Conservation (phyloP, 2,888 invertebrate species). For the Serripes groenlandicus region DNA sequence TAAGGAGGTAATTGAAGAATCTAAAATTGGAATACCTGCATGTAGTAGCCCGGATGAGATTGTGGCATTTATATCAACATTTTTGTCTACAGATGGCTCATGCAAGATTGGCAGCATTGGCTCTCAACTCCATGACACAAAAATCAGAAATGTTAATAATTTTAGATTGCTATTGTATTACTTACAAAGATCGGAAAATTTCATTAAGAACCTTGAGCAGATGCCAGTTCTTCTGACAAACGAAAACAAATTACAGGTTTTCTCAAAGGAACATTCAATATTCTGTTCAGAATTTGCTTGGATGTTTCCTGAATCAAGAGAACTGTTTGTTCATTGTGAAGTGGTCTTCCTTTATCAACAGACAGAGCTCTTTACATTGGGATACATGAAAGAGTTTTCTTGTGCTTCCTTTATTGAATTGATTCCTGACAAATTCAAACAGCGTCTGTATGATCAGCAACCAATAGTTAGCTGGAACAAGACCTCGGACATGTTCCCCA, state of each 20-base stretch:
- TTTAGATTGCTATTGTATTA: constrained; percentile 3
- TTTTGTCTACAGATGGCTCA: background rate
- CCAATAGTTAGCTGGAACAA: background rate
- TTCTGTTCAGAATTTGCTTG: constrained; percentile 1
- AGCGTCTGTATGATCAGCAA: background rate
- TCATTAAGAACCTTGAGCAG: background rate
- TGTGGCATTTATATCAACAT: constrained; percentile 17
- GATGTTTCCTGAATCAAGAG: constrained; percentile 12
- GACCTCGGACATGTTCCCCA: background rate
- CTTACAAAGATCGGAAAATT: background rate
- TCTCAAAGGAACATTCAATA: background rate
- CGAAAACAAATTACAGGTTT: background rate
- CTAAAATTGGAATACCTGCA: background rate
- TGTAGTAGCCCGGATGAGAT: constrained; percentile 6
- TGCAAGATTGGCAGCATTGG: background rate
- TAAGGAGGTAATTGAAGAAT: background rate
- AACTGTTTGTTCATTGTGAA: constrained; percentile 8
- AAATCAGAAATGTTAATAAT: background rate
- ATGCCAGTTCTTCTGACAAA: constrained; percentile 6
- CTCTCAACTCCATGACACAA: background rate
- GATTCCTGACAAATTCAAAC: background rate
- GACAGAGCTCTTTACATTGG: background rate
- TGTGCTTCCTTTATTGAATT: constrained; percentile 5
- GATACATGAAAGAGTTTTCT: constrained; percentile 6
- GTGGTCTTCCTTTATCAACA: background rate